Base-by-base conservation (phyloP, 2,888 invertebrate species). In the Cerceris rybyensis region DNA sequence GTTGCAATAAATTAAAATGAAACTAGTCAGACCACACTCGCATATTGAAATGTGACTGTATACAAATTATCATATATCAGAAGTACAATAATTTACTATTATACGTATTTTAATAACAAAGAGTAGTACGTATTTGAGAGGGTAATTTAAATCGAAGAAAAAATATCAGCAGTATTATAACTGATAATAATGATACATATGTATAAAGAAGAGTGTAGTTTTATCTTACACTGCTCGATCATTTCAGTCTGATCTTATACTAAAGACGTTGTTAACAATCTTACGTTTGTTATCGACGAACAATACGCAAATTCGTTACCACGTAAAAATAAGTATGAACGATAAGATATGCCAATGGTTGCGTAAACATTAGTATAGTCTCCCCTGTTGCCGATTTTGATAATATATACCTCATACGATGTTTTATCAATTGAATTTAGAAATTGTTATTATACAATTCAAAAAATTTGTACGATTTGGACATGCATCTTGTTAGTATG, bases 81-180 rank as follows among this genome's bases (percentile, higher is more conserved):
- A 84, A 86, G 85, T 87, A 84, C 87, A 86, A 83, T 83, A 81
- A 87, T 81, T 84, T 80, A 77, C 78, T 73, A 76, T 58, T 66
- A 71, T 74, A 71, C 55, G 67, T 84, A 79, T 75, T 80, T 81
- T 73, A 85, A 80, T 70, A 75, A 67, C 41, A 52, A 74, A 54
- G 52, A 81, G 28, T 52, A 60, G 54, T 75, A 61, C n/a, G 41
- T 74, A 64, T 67, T 17, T 54, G 69, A 73, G 66, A 72, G 70
- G 74, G 70, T 71, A 67, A 72, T 50, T 75, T 67, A 43, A 63
- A 60, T 42, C 41, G 7, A 46, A 55, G 67, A 52, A 61, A 59
- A 70, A 55, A 52, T 58, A 65, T 73, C 69, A 73, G 52, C 77
- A 84, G 77, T 84, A 84, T 84, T 84, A 84, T 72, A 63, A 59